Evolutionary conservation across 2,797 vertebrate species (phyloP).

Genomic region (Valencia hispanica): DNA sequence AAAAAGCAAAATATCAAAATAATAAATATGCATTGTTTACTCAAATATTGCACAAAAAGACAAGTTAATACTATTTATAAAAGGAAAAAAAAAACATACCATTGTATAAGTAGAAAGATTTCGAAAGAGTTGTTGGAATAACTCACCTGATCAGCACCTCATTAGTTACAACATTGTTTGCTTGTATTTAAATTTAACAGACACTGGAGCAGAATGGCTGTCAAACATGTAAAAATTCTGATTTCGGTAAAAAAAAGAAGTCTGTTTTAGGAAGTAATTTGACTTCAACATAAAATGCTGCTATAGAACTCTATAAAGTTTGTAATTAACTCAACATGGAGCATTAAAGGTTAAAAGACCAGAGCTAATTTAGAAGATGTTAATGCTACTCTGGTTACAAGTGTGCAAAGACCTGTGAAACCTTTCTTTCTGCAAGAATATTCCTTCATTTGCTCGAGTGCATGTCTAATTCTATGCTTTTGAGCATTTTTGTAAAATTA

Average conservation of each 20-base stretch:
- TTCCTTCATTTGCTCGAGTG: neutral
- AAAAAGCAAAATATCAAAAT: no score
- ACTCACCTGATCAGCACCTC: neutral
- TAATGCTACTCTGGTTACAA: conserved; percentile 36
- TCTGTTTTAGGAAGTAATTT: conserved; percentile 22
- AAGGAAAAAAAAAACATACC: no score
- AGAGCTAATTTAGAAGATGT: conserved; percentile 41
- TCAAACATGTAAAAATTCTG: neutral
- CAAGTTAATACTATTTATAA: no score
- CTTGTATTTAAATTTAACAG: neutral
- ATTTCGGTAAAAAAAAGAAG: neutral
- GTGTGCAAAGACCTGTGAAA: neutral
- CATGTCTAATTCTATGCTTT: neutral
- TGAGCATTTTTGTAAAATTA: conserved; percentile 10
- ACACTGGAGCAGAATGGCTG: neutral
- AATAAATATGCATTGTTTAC: no score
- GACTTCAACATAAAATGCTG: conserved; percentile 45
- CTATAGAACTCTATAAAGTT: conserved; percentile 39
- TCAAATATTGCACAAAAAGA: no score
- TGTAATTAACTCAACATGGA: conserved; percentile 41
- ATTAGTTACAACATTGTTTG: neutral
- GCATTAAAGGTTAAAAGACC: conserved; percentile 56
- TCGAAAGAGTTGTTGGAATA: neutral
- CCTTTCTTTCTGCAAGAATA: no score
- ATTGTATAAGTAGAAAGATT: neutral